A percentile compares a stretch with the other conserved stretches of the same genome.
phyloP scores from a whole-genome alignment of 2,797 vertebrate species.

The Chloroceryle inda region DNA sequence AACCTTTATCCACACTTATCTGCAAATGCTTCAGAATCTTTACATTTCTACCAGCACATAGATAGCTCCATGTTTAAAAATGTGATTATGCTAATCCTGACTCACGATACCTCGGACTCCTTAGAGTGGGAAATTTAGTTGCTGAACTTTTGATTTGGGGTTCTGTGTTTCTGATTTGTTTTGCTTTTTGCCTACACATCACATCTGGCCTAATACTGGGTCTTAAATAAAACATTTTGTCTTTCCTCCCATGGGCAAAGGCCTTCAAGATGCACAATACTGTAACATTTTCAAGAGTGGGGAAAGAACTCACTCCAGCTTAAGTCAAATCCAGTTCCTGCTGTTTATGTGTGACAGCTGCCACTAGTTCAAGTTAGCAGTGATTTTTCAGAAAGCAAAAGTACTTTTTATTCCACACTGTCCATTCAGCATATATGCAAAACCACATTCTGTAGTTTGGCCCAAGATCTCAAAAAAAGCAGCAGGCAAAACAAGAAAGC shows the following conservation, averaged over 20 bases:
- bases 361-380: not conserved
- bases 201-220: not conserved
- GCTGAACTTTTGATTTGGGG: not conserved
- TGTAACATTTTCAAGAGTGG: not conserved
- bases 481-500: slow-evolving; percentile 13
- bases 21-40: not conserved
- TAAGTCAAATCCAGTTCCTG: not conserved
- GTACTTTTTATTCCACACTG: not conserved
- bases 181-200: not conserved
- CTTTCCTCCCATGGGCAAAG: not conserved
- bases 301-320: not conserved
- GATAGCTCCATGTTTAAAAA: not conserved
- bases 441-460: not conserved
- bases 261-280: accelerated
- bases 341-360: not conserved
- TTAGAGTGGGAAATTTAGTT: not conserved
- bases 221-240: not conserved
- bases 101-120: not conserved
- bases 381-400: not conserved
- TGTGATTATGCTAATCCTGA: not conserved
- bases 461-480: not conserved
- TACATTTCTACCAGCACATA: not conserved
- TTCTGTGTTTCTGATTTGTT: not conserved
- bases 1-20: not conserved
- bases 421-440: not conserved